A percentile compares a stretch with the other conserved stretches of the same genome.
These are phyloP conservation scores for Cygnus atratus DNA, from an alignment of 2,113 vertebrate species.

Conservation along the genomic window DNA sequence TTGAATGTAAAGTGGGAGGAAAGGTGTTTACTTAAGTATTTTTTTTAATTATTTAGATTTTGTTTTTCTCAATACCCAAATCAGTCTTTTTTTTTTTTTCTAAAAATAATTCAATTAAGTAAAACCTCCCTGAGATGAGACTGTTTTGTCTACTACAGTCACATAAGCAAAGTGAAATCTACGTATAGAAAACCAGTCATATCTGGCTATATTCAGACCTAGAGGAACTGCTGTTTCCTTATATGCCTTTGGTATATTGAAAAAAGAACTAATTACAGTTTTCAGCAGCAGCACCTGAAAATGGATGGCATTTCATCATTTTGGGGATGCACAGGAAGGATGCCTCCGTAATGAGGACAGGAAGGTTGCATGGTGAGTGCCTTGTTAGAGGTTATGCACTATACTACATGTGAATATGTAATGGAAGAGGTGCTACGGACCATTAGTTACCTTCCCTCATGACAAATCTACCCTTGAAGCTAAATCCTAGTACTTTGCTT, in stretches of 20 bases:
- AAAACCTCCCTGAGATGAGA: not conserved
- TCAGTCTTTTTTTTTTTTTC: not conserved
- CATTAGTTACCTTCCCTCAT: not conserved
- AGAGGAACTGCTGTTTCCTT: not conserved
- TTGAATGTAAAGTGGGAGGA: not conserved
- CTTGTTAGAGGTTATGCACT: not conserved
- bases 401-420: not conserved
- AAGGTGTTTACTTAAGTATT: not conserved
- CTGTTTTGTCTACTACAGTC: not conserved
- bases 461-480: not conserved
- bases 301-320: not conserved
- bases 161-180: not conserved
- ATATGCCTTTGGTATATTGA: not conserved
- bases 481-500: not conserved
- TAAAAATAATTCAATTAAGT: not conserved
- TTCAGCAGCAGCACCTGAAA: not conserved
- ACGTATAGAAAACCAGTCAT: not conserved
- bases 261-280: not conserved
- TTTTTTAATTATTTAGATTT: not conserved
- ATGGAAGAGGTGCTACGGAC: accelerated
- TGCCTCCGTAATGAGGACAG: not conserved
- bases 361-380: not conserved
- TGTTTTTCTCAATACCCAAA: not conserved
- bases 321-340: not conserved
- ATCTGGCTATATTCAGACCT: not conserved